A percentile compares a stretch with the other conserved stretches of the same genome.
These are phyloP conservation scores for Drosophila quinaria DNA, from an alignment of 2,888 invertebrate genomes.

Conservation along the genomic window DNA sequence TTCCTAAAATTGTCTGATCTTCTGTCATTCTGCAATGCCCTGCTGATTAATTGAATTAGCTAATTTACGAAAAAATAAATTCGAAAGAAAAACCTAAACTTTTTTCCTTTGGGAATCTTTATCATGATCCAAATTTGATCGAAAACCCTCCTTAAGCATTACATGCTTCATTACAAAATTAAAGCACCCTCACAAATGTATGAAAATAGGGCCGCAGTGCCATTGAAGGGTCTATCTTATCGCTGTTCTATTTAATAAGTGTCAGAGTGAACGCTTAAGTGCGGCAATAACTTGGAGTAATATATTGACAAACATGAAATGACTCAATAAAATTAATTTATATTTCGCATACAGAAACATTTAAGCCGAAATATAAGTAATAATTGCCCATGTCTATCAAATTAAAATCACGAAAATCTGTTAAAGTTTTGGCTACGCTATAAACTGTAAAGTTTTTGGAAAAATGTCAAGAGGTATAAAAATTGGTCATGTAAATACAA, in stretches of 20 bases:
- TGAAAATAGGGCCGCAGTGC: background rate
- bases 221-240: slow-evolving; percentile 2
- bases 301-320: background rate
- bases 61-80: no score
- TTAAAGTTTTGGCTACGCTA: no score
- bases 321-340: background rate
- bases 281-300: background rate
- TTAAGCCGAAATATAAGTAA: background rate
- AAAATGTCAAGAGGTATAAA: no score
- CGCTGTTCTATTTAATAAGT: slow-evolving; percentile 5
- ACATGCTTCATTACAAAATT: background rate
- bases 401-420: no score
- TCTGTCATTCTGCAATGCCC: no score
- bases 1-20: background rate
- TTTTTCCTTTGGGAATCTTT: no score
- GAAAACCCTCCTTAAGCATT: background rate
- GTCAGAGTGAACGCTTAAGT: background rate
- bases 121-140: no score
- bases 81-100: no score
- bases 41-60: background rate
- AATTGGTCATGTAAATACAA: no score
- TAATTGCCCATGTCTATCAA: background rate
- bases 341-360: background rate
- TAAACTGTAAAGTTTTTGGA: no score
- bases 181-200: background rate